These are phyloP conservation scores for Prolemur simus DNA, from an alignment of 2,113 vertebrate genomes.

Conservation along the genomic window DNA sequence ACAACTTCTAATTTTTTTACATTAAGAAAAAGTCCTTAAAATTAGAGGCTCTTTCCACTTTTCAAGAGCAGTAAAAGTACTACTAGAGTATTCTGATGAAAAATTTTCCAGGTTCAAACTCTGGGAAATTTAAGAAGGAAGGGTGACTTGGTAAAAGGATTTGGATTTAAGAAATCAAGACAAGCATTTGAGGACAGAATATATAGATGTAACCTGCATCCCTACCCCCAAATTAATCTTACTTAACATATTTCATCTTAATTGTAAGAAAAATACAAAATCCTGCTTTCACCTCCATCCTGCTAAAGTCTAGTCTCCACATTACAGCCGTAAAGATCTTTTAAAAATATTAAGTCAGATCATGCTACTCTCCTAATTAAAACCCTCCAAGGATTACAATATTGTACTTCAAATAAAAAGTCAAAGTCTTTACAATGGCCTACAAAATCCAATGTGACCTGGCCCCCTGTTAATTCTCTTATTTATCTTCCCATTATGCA, in stretches of 20 bases:
- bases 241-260: constrained; percentile 2
- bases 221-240: not conserved
- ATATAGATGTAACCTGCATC: not conserved
- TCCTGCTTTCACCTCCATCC: not conserved
- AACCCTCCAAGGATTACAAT: not conserved
- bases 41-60: constrained; percentile 1
- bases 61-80: not conserved
- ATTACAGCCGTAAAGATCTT: not conserved
- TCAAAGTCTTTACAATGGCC: not conserved
- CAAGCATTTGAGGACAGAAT: not conserved
- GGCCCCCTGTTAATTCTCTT: not conserved
- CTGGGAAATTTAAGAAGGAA: not conserved
- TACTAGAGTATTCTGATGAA: constrained; percentile 13
- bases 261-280: constrained; percentile 24
- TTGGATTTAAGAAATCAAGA: not conserved
- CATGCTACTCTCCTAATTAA: not conserved
- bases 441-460: not conserved
- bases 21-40: not conserved
- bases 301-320: not conserved
- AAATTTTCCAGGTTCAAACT: not conserved
- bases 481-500: rapidly evolving
- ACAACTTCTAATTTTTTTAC: not conserved
- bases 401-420: not conserved
- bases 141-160: not conserved
- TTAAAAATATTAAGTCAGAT: constrained; percentile 20